Percentiles rank a stretch among this genome's conserved stretches.
Conservation (phyloP, 2,113 vertebrate genomes). For the Ammodytes dubius region DNA sequence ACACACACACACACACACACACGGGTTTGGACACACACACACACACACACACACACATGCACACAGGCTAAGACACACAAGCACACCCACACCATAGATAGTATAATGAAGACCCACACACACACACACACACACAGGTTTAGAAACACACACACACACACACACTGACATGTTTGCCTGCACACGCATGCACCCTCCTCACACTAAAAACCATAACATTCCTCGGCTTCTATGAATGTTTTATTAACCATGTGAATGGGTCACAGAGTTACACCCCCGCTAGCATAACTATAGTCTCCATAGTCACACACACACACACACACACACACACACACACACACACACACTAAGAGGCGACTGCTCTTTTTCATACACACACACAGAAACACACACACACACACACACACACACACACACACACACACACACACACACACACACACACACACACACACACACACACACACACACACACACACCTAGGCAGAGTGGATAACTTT, state of each 20-base stretch:
- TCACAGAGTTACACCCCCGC: constrained; percentile 82
- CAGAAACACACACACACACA: constrained; percentile 65
- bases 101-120: too few relatives aligned
- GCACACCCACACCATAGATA: constrained; percentile 27
- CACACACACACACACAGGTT: constrained; percentile 66
- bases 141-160: constrained; percentile 28
- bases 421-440: constrained; percentile 39
- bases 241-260: constrained; percentile 88
- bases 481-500: constrained; percentile 55
- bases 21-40: constrained; percentile 6
- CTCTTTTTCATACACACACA: constrained; percentile 68
- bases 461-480: constrained; percentile 67
- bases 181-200: constrained; percentile 36
- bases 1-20: constrained; percentile 70
- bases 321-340: background rate
- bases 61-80: constrained; percentile 4
- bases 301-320: constrained; percentile 70
- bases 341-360: background rate
- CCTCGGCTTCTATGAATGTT: constrained; percentile 86
- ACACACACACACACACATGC: constrained; percentile 59
- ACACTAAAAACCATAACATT: constrained; percentile 85
- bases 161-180: background rate
- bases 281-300: constrained; percentile 75
- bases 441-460: too few relatives aligned
- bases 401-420: constrained; percentile 72